These are phyloP conservation scores for Drosophila hydei DNA, from an alignment of 1,140 invertebrate species.

Conservation along the genomic window DNA sequence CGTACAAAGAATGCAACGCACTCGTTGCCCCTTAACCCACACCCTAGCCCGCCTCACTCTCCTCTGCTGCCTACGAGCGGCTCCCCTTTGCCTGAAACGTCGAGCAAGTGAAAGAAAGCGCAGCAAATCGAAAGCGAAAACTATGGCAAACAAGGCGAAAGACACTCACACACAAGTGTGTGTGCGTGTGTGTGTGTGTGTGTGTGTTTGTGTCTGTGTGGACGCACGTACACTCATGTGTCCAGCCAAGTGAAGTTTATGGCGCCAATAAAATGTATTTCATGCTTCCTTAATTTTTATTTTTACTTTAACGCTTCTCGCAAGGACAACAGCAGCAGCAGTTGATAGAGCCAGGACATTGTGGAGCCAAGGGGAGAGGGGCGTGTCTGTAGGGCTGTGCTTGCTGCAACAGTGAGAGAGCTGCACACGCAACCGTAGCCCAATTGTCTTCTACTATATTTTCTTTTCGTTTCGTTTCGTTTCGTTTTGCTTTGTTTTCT, in stretches of 20 bases:
- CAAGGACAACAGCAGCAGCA: conserved; percentile 50
- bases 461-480: conserved; percentile 19
- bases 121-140: conserved; percentile 81
- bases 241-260: conserved; percentile 84
- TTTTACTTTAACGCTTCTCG: conserved; percentile 79
- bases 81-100: neutral
- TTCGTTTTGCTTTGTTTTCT: conserved; percentile 20
- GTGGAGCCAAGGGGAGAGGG: neutral
- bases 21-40: conserved; percentile 27
- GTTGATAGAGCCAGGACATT: neutral
- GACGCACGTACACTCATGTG: conserved; percentile 80
- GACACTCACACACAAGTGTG: conserved; percentile 23
- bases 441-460: conserved; percentile 43
- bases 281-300: conserved; percentile 84
- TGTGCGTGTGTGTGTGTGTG: conserved; percentile 26
- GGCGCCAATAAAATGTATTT: conserved; percentile 84
- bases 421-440: conserved; percentile 44
- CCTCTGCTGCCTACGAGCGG: neutral
- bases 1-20: conserved; percentile 61
- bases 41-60: neutral
- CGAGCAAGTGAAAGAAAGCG: conserved; percentile 63
- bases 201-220: conserved; percentile 40
- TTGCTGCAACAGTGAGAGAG: conserved; percentile 26
- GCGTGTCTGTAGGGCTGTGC: neutral
- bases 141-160: conserved; percentile 64